Evolutionary conservation across 1,140 invertebrate species (phyloP).

Genomic region (Microplitis demolitor): DNA sequence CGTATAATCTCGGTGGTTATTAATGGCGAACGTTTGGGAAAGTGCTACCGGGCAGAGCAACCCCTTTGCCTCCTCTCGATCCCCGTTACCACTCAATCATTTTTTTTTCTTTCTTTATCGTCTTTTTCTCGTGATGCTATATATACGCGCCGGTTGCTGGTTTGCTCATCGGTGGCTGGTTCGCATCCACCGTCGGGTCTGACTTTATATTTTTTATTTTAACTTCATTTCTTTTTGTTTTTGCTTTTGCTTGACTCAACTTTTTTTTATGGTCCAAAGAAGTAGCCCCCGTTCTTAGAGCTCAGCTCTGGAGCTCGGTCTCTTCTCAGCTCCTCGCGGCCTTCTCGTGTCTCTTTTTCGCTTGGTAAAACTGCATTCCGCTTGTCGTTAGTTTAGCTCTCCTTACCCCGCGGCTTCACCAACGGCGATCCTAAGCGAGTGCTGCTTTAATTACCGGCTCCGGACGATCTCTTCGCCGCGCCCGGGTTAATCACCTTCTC

Average conservation of each 20-base stretch:
- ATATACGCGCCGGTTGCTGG: neutral
- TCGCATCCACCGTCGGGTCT: neutral
- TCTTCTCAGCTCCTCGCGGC: neutral
- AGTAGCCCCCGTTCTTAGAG: neutral
- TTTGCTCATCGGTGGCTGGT: neutral
- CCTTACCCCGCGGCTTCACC: neutral
- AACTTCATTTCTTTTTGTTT: no score
- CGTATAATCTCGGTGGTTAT: slow-evolving; percentile 27
- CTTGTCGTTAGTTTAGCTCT: slow-evolving; percentile 17
- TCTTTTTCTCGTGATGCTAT: neutral
- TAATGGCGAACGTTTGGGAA: slow-evolving; percentile 30
- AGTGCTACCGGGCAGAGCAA: slow-evolving; percentile 27
- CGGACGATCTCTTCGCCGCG: slow-evolving; percentile 9
- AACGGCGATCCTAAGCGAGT: slow-evolving; percentile 15
- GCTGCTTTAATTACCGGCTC: slow-evolving; percentile 23
- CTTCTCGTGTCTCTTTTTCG: slow-evolving; percentile 17
- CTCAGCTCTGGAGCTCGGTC: no score
- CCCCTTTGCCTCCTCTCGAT: neutral
- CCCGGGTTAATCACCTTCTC: slow-evolving; percentile 23
- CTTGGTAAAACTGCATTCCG: slow-evolving; percentile 24
- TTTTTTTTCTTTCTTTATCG: neutral
- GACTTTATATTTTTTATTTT: no score
- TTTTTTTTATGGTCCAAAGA: slow-evolving; percentile 16
- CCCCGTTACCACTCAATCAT: slow-evolving; percentile 13
- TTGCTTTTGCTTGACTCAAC: neutral